These are phyloP conservation scores for Ligdia adustata DNA, from an alignment of 2,888 invertebrate genomes.

Conservation along the genomic window DNA sequence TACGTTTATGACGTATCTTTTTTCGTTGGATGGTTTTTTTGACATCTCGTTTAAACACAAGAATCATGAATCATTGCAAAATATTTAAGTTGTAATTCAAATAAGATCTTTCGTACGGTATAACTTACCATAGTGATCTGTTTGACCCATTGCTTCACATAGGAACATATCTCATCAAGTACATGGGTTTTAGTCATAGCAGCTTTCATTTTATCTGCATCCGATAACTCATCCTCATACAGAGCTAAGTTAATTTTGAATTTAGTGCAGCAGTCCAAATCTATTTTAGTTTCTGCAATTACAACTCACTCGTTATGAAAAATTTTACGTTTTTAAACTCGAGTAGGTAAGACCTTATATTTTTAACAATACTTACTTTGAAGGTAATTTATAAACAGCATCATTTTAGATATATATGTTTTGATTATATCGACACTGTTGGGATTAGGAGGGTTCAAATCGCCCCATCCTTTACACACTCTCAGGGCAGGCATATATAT, in stretches of 20 bases:
- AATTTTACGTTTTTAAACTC: too few species aligned
- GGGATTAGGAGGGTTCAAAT: constrained; percentile 75
- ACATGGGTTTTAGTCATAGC: constrained; percentile 85
- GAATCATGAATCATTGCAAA: too few species aligned
- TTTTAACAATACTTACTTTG: constrained; percentile 62
- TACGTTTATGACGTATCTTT: too few species aligned
- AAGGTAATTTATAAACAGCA: constrained; percentile 72
- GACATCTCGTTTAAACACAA: too few species aligned
- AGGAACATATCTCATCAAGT: constrained; percentile 85
- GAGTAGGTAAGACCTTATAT: too few species aligned
- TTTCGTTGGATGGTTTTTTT: too few species aligned
- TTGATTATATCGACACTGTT: constrained; percentile 65
- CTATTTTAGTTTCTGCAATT: constrained; percentile 86
- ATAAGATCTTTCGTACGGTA: too few species aligned
- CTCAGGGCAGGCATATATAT: constrained; percentile 64
- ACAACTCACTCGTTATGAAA: neutral
- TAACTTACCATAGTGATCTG: constrained; percentile 87
- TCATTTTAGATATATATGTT: constrained; percentile 67
- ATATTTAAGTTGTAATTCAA: too few species aligned
- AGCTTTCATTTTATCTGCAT: constrained; percentile 82
- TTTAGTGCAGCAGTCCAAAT: constrained; percentile 85
- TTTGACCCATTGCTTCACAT: constrained; percentile 87
- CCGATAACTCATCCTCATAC: constrained; percentile 84
- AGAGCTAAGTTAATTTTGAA: constrained; percentile 85
- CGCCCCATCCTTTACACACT: constrained; percentile 69